Percentiles rank a stretch among this genome's conserved stretches.
Evolutionary conservation across 2,888 invertebrate species (phyloP).

Genomic region (Macaria notata): DNA sequence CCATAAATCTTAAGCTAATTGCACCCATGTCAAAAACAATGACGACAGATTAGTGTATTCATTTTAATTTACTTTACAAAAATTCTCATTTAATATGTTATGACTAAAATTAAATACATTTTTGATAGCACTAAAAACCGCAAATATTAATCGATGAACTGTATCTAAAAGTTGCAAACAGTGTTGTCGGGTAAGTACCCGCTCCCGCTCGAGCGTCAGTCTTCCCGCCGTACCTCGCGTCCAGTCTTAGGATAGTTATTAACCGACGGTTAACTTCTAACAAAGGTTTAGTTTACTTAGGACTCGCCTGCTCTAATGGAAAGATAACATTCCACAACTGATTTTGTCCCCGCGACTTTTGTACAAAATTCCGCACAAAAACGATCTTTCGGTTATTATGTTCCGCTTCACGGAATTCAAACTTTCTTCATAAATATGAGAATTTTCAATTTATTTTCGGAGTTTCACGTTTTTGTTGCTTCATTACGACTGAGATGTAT

Average conservation of each 20-base stretch:
- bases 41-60: too few species aligned
- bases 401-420: slow-evolving; percentile 18
- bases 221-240: slow-evolving; percentile 1
- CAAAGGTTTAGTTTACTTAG: slow-evolving; percentile 55
- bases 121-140: too few species aligned
- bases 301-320: slow-evolving; percentile 55
- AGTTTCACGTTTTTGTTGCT: slow-evolving; percentile 21
- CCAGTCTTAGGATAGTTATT: slow-evolving; percentile 37
- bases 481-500: slow-evolving; percentile 13
- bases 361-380: slow-evolving; percentile 24
- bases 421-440: slow-evolving; percentile 27
- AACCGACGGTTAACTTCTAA: slow-evolving; percentile 37
- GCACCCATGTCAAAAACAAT: too few species aligned
- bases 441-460: slow-evolving; percentile 19
- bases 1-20: too few species aligned
- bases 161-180: too few species aligned
- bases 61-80: too few species aligned
- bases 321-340: slow-evolving; percentile 52
- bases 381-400: slow-evolving; percentile 23
- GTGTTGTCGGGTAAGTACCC: neutral
- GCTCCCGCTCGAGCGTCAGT: slow-evolving; percentile 8
- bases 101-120: too few species aligned
- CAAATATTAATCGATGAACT: too few species aligned
- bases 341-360: slow-evolving; percentile 39
- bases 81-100: too few species aligned